phyloP scores from a whole-genome alignment of 2,113 vertebrate species.

The Tetrax tetrax region DNA sequence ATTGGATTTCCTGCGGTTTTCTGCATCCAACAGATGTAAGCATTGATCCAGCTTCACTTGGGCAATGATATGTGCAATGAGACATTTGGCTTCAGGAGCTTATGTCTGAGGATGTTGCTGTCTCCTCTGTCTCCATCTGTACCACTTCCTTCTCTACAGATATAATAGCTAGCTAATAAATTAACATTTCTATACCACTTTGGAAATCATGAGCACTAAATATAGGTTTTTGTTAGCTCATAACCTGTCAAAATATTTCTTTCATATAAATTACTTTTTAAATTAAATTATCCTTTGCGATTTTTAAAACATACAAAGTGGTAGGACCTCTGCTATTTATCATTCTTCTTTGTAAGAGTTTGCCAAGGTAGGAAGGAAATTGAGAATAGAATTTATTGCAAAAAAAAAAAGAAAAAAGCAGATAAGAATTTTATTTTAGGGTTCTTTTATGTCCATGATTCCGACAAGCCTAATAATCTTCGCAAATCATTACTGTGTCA shows the following conservation, averaged over 20 bases:
- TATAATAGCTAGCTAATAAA: constrained; percentile 10
- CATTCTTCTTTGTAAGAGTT: not conserved
- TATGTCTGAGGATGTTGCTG: not conserved
- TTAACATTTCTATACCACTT: not conserved
- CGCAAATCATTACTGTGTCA: constrained; percentile 34
- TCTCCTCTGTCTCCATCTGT: constrained; percentile 29
- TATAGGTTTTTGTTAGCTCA: constrained; percentile 5
- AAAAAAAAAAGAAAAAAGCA: not conserved
- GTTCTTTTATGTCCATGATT: constrained; percentile 13
- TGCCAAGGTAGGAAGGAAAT: constrained; percentile 42
- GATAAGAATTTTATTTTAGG: constrained; percentile 38
- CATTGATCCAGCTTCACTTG: constrained; percentile 35
- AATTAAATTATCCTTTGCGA: not conserved
- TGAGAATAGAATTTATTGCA: constrained; percentile 24
- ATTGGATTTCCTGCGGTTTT: constrained; percentile 16
- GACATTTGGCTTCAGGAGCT: constrained; percentile 1
- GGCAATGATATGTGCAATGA: not conserved
- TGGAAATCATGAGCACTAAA: not conserved
- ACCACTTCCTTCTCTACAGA: constrained; percentile 9
- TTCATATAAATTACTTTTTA: not conserved
- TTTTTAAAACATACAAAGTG: not conserved
- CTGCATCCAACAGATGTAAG: constrained; percentile 20
- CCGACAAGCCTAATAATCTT: not conserved
- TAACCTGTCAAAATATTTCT: constrained; percentile 25
- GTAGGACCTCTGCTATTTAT: not conserved